Conservation (phyloP, 2,797 vertebrate species). For the Pristis pectinata region DNA sequence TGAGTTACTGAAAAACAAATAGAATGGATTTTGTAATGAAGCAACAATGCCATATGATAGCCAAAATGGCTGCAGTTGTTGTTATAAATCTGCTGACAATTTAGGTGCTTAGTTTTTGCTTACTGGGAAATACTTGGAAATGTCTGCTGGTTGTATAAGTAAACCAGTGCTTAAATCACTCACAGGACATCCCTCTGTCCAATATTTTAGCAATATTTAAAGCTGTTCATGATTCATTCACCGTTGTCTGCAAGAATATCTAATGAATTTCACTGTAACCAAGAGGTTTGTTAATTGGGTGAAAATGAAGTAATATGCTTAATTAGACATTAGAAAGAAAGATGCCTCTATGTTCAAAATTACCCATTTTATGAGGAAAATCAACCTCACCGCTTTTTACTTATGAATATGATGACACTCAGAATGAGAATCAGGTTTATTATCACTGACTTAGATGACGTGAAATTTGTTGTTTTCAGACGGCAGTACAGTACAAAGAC, state of each 20-base stretch:
- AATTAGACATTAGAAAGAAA: not conserved
- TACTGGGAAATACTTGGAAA: conserved; percentile 11
- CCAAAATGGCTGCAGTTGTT: not conserved
- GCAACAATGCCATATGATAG: not conserved
- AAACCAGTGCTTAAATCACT: not conserved
- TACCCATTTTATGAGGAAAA: not conserved
- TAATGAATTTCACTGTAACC: not conserved
- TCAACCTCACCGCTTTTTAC: not conserved
- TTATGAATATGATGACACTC: not conserved
- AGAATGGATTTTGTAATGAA: not conserved
- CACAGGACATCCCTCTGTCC: not conserved
- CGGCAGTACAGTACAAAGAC: too few relatives aligned
- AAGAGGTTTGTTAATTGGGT: not conserved
- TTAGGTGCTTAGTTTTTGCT: not conserved
- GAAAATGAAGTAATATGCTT: not conserved
- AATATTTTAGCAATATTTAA: not conserved
- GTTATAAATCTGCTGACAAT: not conserved
- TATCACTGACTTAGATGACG: too few relatives aligned
- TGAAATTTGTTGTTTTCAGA: too few relatives aligned
- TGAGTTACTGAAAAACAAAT: conserved; percentile 22
- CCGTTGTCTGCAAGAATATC: not conserved
- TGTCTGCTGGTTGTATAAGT: not conserved
- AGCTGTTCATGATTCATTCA: not conserved
- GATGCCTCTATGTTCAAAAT: not conserved
- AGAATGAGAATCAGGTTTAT: too few relatives aligned